Base-by-base conservation (phyloP, 2,113 vertebrate genomes). In the Xerus inauris region DNA sequence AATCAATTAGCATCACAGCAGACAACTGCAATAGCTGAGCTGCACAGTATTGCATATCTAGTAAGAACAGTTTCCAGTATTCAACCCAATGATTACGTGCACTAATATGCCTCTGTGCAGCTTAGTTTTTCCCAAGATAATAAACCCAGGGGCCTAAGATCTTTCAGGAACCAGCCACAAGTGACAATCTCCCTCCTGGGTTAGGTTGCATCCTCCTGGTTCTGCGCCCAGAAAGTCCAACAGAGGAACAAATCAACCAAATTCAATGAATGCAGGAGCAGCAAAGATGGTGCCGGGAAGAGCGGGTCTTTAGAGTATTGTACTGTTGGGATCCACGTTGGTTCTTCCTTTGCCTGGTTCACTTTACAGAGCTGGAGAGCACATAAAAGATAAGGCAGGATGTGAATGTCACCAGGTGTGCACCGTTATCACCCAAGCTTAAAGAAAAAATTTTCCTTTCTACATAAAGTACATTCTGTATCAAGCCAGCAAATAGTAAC, bases 381-480 rank as follows among this genome's bases (percentile, higher is more conserved):
- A 13, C 9, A 32, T n/a, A 69, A n/a, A 75, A 72, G 75, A 95
- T 94, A 89, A 79, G 11, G 24, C 59, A 73, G 84, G 47, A 62
- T 83, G 87, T 80, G 69, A 94, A 71, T 75, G n/a, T 80, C 51
- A 69, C 62, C 96, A 96, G 88, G 54, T 96, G 88, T 80, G 5
- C 19, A 30, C 64, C 40, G 11, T 79, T 93, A 54, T 92, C 83
- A 73, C 20, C 19, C 7, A 73, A 62, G 32, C 30, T 71, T 72
- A 54, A 87, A 59, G 65, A 24, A 38, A 67, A 64, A 51, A 51
- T 24, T 28, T 28, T 80, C 40, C 72, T 17, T 62, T 73, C 30
- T 40, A 17, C 38, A 38, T 11, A 57, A 6, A 85, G 57, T 24
- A 4, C 16, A 13, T 86, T 17, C 6, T 51, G 92, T 64, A 69